These are phyloP conservation scores for Balaeniceps rex DNA, from an alignment of 2,113 vertebrate genomes.

Conservation along the genomic window DNA sequence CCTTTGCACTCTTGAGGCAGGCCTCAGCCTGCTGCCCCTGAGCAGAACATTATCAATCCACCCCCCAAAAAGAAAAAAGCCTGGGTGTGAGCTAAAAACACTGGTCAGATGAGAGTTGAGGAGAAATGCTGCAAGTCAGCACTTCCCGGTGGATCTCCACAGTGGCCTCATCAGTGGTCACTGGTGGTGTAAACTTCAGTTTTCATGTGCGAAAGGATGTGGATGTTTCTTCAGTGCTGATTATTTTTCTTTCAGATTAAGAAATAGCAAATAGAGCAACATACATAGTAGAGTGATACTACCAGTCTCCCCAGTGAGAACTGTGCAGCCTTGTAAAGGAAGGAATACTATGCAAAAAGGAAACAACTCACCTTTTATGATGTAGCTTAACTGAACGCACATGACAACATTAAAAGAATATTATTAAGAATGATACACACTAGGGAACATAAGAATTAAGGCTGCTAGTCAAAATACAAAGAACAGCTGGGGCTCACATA, in stretches of 20 bases:
- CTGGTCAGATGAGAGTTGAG: background rate
- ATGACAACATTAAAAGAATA: background rate
- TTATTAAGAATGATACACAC: background rate
- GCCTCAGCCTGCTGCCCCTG: background rate
- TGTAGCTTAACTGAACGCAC: background rate
- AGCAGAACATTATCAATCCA: background rate
- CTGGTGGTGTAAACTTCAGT: background rate
- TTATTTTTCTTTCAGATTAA: background rate
- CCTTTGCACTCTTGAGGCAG: background rate
- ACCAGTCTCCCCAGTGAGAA: background rate
- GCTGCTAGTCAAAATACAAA: background rate
- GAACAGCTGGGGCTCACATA: background rate
- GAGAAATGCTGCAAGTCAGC: background rate
- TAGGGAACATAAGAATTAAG: background rate
- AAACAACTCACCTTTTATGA: background rate
- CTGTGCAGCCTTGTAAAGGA: background rate
- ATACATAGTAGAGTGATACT: background rate
- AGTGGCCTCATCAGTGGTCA: background rate
- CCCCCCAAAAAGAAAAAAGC: background rate
- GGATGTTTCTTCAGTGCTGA: background rate
- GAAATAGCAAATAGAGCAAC: background rate
- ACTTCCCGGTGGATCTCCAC: background rate
- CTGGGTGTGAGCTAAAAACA: background rate
- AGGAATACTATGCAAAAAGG: background rate
- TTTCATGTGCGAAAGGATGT: background rate